Evolutionary conservation across 1,140 invertebrate genomes (phyloP).

Genomic region (Mya arenaria): DNA sequence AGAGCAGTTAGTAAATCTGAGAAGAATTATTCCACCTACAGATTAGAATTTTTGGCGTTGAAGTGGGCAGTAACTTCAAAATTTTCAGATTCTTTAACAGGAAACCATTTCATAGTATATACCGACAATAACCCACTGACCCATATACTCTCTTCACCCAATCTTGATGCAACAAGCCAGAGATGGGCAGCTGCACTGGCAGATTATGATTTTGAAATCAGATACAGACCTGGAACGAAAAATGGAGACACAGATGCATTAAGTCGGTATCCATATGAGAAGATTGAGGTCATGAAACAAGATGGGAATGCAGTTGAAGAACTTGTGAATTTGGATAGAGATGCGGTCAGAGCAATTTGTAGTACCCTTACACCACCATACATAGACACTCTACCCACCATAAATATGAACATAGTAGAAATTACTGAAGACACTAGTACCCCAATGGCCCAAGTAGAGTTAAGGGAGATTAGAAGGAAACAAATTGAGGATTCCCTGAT

Average conservation of each 20-base stretch:
- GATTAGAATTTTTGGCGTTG: too few species aligned
- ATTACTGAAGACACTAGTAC: neutral
- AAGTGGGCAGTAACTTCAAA: constrained; percentile 35
- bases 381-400: neutral
- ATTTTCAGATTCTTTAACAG: constrained; percentile 25
- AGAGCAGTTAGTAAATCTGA: too few species aligned
- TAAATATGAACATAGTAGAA: constrained; percentile 21
- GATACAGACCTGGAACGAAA: neutral
- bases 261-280: constrained; percentile 28
- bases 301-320: neutral
- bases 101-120: neutral
- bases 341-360: constrained; percentile 4
- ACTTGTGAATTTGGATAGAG: neutral
- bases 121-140: constrained; percentile 36
- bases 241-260: constrained; percentile 1
- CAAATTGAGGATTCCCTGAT: constrained; percentile 15
- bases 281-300: too few species aligned
- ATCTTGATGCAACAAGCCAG: constrained; percentile 25
- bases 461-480: neutral
- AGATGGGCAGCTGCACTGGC: constrained; percentile 31
- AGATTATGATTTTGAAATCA: constrained; percentile 14
- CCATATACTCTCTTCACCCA: constrained; percentile 10
- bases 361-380: neutral
- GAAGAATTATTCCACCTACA: too few species aligned
- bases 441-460: neutral